phyloP scores from a whole-genome alignment of 2,797 vertebrate genomes.

The Pantherophis alleghaniensis region DNA sequence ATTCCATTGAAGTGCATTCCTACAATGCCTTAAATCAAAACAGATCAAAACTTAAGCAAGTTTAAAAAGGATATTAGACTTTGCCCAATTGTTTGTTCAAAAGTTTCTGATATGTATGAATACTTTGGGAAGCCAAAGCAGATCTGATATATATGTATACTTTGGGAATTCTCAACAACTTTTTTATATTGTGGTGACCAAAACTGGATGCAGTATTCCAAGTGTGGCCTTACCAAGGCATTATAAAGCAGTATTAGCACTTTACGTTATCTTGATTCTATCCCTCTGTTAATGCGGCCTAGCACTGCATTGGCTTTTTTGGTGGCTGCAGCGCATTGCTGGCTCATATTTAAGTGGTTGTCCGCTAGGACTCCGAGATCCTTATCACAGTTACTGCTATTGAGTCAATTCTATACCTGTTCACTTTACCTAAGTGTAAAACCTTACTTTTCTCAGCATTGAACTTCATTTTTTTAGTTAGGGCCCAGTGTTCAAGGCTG shows the following conservation, averaged over 20 bases:
- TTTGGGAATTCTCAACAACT: not conserved
- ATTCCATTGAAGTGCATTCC: not conserved
- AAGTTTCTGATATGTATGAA: not conserved
- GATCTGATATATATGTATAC: not conserved
- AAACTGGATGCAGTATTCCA: not conserved
- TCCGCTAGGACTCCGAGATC: not conserved
- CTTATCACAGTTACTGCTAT: not conserved
- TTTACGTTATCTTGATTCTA: not conserved
- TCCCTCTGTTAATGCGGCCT: not conserved
- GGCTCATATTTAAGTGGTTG: not conserved
- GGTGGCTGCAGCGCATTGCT: not conserved
- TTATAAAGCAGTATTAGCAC: not conserved
- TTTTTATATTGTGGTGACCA: not conserved
- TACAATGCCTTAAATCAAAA: not conserved
- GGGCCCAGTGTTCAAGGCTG: not conserved
- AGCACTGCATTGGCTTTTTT: not conserved
- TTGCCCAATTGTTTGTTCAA: not conserved
- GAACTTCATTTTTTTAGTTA: not conserved
- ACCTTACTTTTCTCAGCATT: not conserved
- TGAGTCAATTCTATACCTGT: not conserved
- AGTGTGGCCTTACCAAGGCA: not conserved
- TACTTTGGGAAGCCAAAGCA: not conserved
- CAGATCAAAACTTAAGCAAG: not conserved
- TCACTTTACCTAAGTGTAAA: not conserved
- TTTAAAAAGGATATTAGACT: not conserved